phyloP scores from a whole-genome alignment of 2,113 vertebrate species.

The Lagopus leucura region DNA sequence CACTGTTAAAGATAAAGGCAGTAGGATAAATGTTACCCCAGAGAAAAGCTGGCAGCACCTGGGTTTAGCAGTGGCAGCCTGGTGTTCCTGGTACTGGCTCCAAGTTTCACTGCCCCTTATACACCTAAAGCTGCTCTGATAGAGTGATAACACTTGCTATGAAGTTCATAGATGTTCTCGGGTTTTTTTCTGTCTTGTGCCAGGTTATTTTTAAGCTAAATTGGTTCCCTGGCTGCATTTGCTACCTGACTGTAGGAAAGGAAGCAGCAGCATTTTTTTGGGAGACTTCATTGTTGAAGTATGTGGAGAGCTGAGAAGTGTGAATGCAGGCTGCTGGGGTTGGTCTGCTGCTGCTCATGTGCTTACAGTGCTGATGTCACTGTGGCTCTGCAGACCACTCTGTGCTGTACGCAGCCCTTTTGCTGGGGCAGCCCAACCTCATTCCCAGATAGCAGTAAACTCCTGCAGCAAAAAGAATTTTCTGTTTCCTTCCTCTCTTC shows the following conservation, averaged over 20 bases:
- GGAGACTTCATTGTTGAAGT: not conserved
- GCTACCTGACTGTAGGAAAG: not conserved
- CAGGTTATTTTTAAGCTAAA: not conserved
- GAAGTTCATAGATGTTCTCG: not conserved
- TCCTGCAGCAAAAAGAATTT: not conserved
- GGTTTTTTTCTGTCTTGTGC: not conserved
- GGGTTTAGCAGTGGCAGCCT: not conserved
- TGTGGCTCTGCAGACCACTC: not conserved
- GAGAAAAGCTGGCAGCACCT: not conserved
- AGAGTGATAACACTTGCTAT: fast-evolving
- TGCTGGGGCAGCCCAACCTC: not conserved
- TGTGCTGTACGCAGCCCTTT: not conserved
- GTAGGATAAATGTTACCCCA: not conserved
- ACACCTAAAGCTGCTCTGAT: not conserved
- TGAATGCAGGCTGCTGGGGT: not conserved
- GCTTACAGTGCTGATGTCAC: not conserved
- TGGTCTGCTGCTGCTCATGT: not conserved
- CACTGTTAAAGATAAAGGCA: not conserved
- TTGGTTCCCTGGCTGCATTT: not conserved
- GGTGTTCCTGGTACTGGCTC: not conserved
- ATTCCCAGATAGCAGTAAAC: not conserved
- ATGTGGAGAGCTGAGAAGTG: not conserved
- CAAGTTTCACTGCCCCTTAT: not conserved
- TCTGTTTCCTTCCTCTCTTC: not conserved
- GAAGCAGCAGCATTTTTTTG: not conserved